A percentile compares a stretch with the other conserved stretches of the same genome.
These are phyloP conservation scores for Scaptomyza graminum DNA, from an alignment of 1,140 invertebrate genomes.

Conservation along the genomic window DNA sequence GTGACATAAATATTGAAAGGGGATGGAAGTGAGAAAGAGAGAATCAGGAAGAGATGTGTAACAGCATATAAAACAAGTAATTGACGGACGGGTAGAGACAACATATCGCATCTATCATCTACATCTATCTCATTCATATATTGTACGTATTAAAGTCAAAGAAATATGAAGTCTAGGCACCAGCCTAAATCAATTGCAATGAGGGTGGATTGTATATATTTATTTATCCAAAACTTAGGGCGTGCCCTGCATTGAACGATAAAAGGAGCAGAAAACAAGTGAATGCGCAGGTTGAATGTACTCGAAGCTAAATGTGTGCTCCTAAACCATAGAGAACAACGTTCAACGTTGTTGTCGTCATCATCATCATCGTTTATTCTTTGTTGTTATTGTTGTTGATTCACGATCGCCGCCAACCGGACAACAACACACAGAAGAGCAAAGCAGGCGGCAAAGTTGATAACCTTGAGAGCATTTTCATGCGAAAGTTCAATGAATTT, in stretches of 20 bases:
- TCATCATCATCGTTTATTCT: slow-evolving; percentile 23
- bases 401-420: slow-evolving; percentile 61
- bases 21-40: neutral
- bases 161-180: neutral
- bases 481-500: slow-evolving; percentile 84
- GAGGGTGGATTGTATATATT: neutral
- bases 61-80: slow-evolving; percentile 38
- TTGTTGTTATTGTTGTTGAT: slow-evolving; percentile 33
- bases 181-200: neutral
- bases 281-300: slow-evolving; percentile 68
- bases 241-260: slow-evolving; percentile 35
- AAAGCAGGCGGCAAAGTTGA: slow-evolving; percentile 71
- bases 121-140: slow-evolving; percentile 27
- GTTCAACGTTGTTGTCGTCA: slow-evolving; percentile 17
- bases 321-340: slow-evolving; percentile 70
- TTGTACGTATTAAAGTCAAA: slow-evolving; percentile 7
- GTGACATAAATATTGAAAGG: slow-evolving; percentile 5
- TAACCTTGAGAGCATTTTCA: slow-evolving; percentile 84
- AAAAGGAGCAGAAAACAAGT: slow-evolving; percentile 21
- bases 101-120: too few species aligned
- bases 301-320: slow-evolving; percentile 33
- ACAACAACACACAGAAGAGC: slow-evolving; percentile 10
- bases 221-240: slow-evolving; percentile 7
- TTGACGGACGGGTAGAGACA: slow-evolving; percentile 37
- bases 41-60: neutral